Base-by-base conservation (phyloP, 1,140 invertebrate species). In the Plutomurus gul region DNA sequence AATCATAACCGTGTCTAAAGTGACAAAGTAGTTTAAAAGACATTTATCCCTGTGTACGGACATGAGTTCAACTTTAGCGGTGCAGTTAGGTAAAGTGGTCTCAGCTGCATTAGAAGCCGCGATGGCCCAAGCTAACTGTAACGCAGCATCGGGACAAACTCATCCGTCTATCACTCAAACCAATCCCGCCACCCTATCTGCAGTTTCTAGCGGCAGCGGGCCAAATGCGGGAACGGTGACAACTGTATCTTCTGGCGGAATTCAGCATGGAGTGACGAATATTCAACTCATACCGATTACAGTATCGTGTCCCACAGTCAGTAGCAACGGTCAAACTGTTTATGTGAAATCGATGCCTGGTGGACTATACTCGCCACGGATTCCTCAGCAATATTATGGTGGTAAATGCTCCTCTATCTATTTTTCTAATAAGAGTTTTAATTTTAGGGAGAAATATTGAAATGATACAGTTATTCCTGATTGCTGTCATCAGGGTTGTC, bases 41-140 rank as follows among this genome's bases (percentile, higher is more conserved):
- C 30, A 65, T 65, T 65, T 33, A 65, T 27, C 27, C 36, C 27
- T 33, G n/a, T 65, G 36, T 16, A 30, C 27, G 27, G 56, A 73
- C 39, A 75, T 75, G 78, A 80, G 51, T 60, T 78, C 47, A 33
- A 30, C 77, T 43, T 46, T 81, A 22, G 25, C 56, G 6, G 70
- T 78, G 11, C 76, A 78, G 60, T 71, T 81, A 25, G 72, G 77
- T 25, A 72, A 73, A 30, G 80, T 81, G 43, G 72, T 81, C 30
- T 71, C 80, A 18, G 72, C 80, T 10, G 80, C 77, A 46, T n/a
- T 81, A 13, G 78, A 82, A 71, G 81, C 56, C 33, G 81, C 77
- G n/a, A 56, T 60, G 22, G 56, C 27, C 20, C 77, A 79, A 75
- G 77, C 77, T 49, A 78, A 71, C 18, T 51, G 33, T 72, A 51